Base-by-base conservation (phyloP, 2,888 invertebrate genomes). In the Molorchus minor region DNA sequence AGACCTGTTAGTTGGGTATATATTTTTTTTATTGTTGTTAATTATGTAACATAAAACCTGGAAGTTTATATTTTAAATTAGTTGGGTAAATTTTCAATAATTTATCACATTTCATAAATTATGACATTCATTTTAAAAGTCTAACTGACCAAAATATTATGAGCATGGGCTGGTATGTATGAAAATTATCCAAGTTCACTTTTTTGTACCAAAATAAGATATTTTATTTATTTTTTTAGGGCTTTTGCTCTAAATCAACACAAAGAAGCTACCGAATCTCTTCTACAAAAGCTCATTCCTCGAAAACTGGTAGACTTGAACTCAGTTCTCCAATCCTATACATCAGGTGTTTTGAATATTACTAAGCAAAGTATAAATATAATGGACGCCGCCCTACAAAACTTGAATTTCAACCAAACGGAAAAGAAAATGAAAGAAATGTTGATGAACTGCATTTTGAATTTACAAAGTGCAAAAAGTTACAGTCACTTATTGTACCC, bases 171-270 rank as follows among this genome's bases (percentile, higher is more conserved):
- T n/a, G n/a, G n/a, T n/a, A n/a, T n/a, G n/a, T n/a, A n/a, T n/a
- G n/a, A n/a, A n/a, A n/a, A n/a, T n/a, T n/a, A n/a, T n/a, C n/a
- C n/a, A n/a, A n/a, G n/a, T n/a, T n/a, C n/a, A n/a, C n/a, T n/a
- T n/a, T n/a, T n/a, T n/a, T n/a, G n/a, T n/a, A n/a, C n/a, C n/a
- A n/a, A n/a, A n/a, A n/a, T n/a, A n/a, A n/a, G n/a, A n/a, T n/a
- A n/a, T n/a, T n/a, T n/a, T n/a, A n/a, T n/a, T n/a, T n/a, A n/a
- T 33, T 33, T 3, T 80, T 79, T 59, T 64, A 84, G 83, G 64
- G 81, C 81, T 30, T 74, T 83, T 36, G 82, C 82, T 20, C 72
- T 82, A 62, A 82, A 82, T 67, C 82, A 82, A 56, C 80, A 80
- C 52, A 81, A 81, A 61, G 70, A 77, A 53, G 68, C 70, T 38